Conservation (phyloP, 2,797 vertebrate genomes). For the Pangasius mekongensis region DNA sequence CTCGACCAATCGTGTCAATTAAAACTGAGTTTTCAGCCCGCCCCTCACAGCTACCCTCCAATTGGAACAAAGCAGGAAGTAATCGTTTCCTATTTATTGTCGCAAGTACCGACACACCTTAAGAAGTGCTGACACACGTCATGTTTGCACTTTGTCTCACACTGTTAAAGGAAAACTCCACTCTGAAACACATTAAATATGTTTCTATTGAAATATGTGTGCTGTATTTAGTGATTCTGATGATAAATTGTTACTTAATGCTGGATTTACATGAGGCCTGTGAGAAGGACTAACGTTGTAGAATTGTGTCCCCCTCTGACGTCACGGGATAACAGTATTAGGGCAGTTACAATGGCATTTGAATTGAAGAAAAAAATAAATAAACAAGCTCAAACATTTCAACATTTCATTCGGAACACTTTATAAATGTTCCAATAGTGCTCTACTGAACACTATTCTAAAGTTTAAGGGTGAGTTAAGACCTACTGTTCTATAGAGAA, state of each 20-base stretch:
- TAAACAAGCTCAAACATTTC: not conserved
- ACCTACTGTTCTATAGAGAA: not conserved
- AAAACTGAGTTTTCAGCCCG: not conserved
- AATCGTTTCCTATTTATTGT: not conserved
- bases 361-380: not conserved
- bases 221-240: not conserved
- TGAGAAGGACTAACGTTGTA: not conserved
- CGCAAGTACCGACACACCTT: conserved; percentile 4
- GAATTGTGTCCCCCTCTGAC: not conserved
- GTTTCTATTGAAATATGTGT: not conserved
- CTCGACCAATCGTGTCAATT: conserved; percentile 30
- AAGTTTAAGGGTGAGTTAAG: not conserved
- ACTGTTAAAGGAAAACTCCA: not conserved
- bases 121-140: not conserved
- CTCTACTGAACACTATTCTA: not conserved
- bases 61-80: not conserved
- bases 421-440: not conserved
- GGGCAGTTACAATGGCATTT: not conserved
- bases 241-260: not conserved
- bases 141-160: not conserved
- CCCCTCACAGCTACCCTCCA: not conserved
- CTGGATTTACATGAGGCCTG: not conserved
- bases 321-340: not conserved
- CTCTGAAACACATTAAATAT: not conserved
- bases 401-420: not conserved